Evolutionary conservation across 1,140 invertebrate species (phyloP), one percentile per base, ranked within the genome.

Genomic region (Tetragnatha versicolor): DNA sequence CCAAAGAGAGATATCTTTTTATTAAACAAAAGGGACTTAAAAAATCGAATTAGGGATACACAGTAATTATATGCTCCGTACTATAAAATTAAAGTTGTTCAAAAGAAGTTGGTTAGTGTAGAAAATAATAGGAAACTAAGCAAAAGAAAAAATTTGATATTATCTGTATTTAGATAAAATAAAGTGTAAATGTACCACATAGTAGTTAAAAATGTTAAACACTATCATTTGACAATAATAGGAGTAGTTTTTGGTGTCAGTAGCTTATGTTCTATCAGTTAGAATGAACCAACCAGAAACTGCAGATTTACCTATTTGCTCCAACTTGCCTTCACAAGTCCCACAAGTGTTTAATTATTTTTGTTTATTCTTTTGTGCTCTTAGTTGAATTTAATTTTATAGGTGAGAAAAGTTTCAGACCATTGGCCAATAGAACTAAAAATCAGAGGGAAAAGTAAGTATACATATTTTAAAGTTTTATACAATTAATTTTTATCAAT

Each of bases 401-500:
- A 78, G 75, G 53, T 39, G 7, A 51, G 75, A 17, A 17, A 5
- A 17, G 29, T 78, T 22, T 78, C 75, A 2, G 75, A 78, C 17
- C 75, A 78, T 20, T 66, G 61, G 75, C 75, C 75, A 39, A 45
- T 78, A 9, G 75, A 78, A 68, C 17, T 78, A 12, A 66, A 78
- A 58, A 58, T 78, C 14, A 66, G 75, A 47, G 75, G 75, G 0
- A 78, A 68, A 68, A 37, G 75, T 78, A 66, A 31, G 75, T 66
- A 31, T 20, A 10, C 0, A 9, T 53, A 27, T 45, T 66, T 2
- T 25, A 49, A 35, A 5, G 12, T 14, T 14, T 17, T 3, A 61
- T 7, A 31, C 17, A 27, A 31, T 29, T 5, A 66, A 22, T 33
- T 45, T 45, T 9, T 12, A 25, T 20, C 12, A 12, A 65, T 17